These are phyloP conservation scores for Uloborus diversus DNA, from an alignment of 1,140 invertebrate genomes.

Conservation along the genomic window DNA sequence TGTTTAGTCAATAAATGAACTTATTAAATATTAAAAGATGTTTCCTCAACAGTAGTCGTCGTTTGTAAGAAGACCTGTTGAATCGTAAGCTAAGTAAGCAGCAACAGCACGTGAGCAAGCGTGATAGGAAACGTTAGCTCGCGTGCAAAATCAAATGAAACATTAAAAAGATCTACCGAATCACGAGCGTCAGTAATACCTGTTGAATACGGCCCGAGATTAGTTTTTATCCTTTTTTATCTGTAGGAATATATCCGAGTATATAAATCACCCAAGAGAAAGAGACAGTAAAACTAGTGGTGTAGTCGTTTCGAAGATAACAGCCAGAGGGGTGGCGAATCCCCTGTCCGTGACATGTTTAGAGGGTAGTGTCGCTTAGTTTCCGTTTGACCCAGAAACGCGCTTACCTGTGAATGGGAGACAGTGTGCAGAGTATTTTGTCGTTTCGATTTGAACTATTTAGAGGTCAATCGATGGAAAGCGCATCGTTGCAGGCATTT, in stretches of 20 bases:
- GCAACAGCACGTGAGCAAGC: neutral
- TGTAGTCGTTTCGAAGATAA: conserved; percentile 1
- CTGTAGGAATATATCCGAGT: neutral
- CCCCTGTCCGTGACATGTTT: conserved; percentile 23
- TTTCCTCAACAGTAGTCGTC: no score
- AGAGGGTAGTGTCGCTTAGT: conserved; percentile 7
- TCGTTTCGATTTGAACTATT: neutral
- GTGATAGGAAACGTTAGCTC: conserved; percentile 27
- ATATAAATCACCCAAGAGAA: conserved; percentile 7
- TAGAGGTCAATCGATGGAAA: conserved; percentile 4
- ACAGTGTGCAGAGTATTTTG: neutral
- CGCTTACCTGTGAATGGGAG: neutral
- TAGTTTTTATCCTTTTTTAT: conserved; percentile 7
- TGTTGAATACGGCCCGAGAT: conserved; percentile 14
- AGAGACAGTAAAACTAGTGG: conserved; percentile 17
- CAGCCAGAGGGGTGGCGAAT: neutral
- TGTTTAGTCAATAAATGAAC: no score
- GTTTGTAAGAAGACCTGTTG: no score
- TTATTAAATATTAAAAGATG: no score
- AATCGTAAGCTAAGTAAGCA: neutral
- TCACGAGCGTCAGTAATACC: neutral
- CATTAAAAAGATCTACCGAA: neutral
- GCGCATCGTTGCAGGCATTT: neutral
- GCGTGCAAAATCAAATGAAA: conserved; percentile 26
- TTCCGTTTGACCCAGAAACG: conserved; percentile 43